Evolutionary conservation across 2,888 invertebrate species (phyloP), one percentile per base, ranked within the genome.

Genomic region (Trichogramma evanescens): DNA sequence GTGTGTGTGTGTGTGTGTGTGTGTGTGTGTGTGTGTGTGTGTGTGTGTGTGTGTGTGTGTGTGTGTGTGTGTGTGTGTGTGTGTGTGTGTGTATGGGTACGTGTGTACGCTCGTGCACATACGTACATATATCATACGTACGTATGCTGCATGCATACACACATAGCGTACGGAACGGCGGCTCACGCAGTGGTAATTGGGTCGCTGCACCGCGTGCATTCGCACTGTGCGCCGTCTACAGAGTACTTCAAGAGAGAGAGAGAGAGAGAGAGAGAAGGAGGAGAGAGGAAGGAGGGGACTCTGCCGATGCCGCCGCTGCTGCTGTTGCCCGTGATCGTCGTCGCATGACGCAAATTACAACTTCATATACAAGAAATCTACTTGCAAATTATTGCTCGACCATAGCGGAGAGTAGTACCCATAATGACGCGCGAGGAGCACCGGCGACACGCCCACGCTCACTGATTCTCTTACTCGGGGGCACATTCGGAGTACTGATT

Each of bases 341-440:
- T 49, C 56, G 54, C 58, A 56, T 58, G 52, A 56, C 55, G 62
- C 58, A 58, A 62, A 58, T 62, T 62, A 53, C 56, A 54, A 56
- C 54, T 62, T 59, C 59, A 56, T 40, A n/a, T 45, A 44, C 55
- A 52, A 44, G 49, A 58, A 58, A 52, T 54, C 55, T 41, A 58
- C 58, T 58, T 44, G 61, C 52, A 52, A 62, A 62, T 58, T 50
- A 44, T 43, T 40, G 13, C 46, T 45, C 39, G 26, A 26, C n/a
- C 45, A n/a, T 26, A 26, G 26, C 26, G 26, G 26, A 26, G 26
- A 26, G 26, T 26, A 26, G 26, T 26, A 26, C 26, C 26, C 26
- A 26, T 26, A 26, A 26, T 26, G 26, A 26, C 26, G 26, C 26
- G 26, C 26, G 26, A 26, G 26, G 26, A 26, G 26, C 26, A 26